Evolutionary conservation across 2,113 vertebrate species (phyloP).

Genomic region (Phyllostomus hastatus): DNA sequence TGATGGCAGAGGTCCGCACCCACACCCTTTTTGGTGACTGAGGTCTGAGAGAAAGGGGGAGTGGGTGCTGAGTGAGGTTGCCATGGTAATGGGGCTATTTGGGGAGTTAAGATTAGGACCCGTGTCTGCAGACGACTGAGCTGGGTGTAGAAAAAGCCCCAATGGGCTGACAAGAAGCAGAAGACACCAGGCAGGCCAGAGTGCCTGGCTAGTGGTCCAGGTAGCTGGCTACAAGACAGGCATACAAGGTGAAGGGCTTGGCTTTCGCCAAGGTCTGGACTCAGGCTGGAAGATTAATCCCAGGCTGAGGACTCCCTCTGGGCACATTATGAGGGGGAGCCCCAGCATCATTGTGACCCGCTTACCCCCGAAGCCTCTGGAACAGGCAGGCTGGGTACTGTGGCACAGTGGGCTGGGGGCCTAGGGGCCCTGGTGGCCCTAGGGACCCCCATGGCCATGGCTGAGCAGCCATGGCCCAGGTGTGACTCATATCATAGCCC

Average conservation of each 20-base stretch:
- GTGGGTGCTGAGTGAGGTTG: not conserved
- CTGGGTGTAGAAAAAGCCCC: not conserved
- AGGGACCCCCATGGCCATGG: slow-evolving; percentile 60
- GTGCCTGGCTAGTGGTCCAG: not conserved
- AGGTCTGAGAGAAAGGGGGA: not conserved
- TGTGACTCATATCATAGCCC: slow-evolving; percentile 11
- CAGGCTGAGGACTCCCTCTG: not conserved
- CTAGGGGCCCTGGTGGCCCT: slow-evolving; percentile 59
- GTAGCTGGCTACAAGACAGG: not conserved
- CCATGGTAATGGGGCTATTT: not conserved
- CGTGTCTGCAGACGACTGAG: not conserved
- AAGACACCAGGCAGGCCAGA: not conserved
- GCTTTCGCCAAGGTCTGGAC: not conserved
- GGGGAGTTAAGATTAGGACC: not conserved
- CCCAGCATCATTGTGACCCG: slow-evolving; percentile 58
- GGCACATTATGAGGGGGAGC: slow-evolving; percentile 55
- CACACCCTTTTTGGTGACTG: not conserved
- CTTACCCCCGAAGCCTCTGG: not conserved
- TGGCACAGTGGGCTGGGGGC: slow-evolving; percentile 43
- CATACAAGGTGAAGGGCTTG: not conserved
- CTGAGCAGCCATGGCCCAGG: not conserved
- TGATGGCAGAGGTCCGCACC: not conserved
- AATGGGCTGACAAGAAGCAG: not conserved
- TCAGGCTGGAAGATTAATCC: not conserved
- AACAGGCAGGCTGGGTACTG: not conserved